A percentile compares a stretch with the other conserved stretches of the same genome.
phyloP scores from a whole-genome alignment of 30 jellyfish, hydroid and myxozoan species.

The Chironex yamaguchii region DNA sequence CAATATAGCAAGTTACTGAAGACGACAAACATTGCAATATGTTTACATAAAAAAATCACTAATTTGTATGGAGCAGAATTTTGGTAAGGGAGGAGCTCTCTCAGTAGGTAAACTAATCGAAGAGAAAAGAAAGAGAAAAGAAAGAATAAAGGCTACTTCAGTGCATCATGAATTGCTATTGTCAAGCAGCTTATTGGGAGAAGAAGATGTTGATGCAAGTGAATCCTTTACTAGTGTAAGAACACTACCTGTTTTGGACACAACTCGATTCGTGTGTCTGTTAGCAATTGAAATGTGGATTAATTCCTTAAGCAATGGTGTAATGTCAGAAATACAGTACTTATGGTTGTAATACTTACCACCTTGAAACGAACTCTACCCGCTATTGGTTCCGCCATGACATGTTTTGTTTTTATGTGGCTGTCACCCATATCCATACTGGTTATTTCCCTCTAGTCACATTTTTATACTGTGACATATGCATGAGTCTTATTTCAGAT shows the following conservation, averaged over 20 bases:
- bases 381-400: constrained; percentile 78
- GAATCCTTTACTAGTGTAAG: too few species aligned
- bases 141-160: not conserved
- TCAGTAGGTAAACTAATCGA: too few species aligned
- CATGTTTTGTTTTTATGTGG: constrained; percentile 79
- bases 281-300: constrained; percentile 79
- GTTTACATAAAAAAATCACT: too few species aligned
- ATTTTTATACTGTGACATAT: constrained; percentile 43
- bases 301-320: constrained; percentile 93
- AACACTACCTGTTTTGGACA: not conserved
- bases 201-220: not conserved
- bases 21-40: too few species aligned
- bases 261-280: not conserved
- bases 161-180: too few species aligned
- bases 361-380: constrained; percentile 89
- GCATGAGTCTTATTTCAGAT: constrained; percentile 81
- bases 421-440: constrained; percentile 73
- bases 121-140: too few species aligned
- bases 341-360: constrained; percentile 88
- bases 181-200: not conserved
- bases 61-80: too few species aligned
- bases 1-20: too few species aligned
- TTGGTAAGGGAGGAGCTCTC: too few species aligned
- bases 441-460: constrained; percentile 52
- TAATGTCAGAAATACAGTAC: constrained; percentile 81